Evolutionary conservation across 1,140 invertebrate species (phyloP), one percentile per base, ranked within the genome.

Genomic region (Pentalonia nigronervosa): DNA sequence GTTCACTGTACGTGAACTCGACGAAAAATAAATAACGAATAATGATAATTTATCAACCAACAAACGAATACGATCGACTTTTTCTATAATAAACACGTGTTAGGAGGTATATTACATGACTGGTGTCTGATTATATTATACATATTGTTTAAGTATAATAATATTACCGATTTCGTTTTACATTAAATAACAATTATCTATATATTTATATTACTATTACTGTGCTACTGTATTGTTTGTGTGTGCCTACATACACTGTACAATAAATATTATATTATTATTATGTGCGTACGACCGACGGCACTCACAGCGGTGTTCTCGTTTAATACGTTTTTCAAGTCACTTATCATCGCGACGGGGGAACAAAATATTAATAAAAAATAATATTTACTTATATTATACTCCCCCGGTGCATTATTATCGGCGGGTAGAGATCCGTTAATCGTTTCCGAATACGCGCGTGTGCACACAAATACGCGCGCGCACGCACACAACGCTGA

Each of bases 311-410:
- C 84, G 30, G 84, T 86, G 84, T 86, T 86, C 84, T 86, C 41
- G 45, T 86, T 76, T 76, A 76, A 76, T 76, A 76, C 60, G 14
- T 76, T n/a, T 47, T 47, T 47, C 41, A 25, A 86, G 84, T 86
- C 84, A 86, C 84, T 86, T 86, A 47, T 86, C 84, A n/a, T 86
- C 84, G 3, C 84, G 84, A 47, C 84, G 84, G 45, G 84, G 84
- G 84, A 86, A 86, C 25, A n/a, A 86, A 86, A 47, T 86, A 86
- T 86, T 86, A 86, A 47, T 47, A 30, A 30, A 30, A 86, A 86
- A 86, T 47, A 86, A 86, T 86, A 86, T 86, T 86, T 86, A 86
- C 84, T 86, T 20, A 76, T 76, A 76, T 76, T 76, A 76, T 86
- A 86, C 84, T 48, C 30, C 84, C 84, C 60, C 84, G 30, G 41